Evolutionary conservation across 1,140 invertebrate genomes (phyloP).

Genomic region (Papilio machaon): DNA sequence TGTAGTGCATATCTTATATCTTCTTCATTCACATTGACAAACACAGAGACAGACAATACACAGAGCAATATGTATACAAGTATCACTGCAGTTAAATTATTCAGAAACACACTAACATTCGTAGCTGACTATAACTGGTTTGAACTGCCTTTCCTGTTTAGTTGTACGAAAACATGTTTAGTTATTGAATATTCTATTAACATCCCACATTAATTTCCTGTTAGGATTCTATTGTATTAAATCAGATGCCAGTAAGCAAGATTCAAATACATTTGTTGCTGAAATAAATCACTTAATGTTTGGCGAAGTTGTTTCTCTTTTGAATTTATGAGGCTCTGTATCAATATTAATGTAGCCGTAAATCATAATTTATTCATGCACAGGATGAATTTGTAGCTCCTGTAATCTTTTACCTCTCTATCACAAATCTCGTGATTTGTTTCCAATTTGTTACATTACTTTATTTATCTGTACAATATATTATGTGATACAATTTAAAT

Average conservation of each 20-base stretch:
- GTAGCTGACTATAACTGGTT: too few relatives aligned
- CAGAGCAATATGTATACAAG: too few relatives aligned
- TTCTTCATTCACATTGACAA: too few relatives aligned
- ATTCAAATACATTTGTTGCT: conserved; percentile 22
- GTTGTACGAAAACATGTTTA: too few relatives aligned
- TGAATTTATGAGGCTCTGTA: conserved; percentile 25
- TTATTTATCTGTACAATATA: background rate
- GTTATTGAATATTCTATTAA: background rate
- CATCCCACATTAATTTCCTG: conserved; percentile 14
- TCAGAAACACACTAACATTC: too few relatives aligned
- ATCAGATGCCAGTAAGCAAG: conserved; percentile 3
- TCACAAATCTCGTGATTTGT: background rate
- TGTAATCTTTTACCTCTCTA: conserved; percentile 24
- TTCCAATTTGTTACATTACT: background rate
- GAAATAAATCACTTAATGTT: conserved; percentile 17
- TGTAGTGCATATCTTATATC: too few relatives aligned
- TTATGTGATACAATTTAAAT: too few relatives aligned
- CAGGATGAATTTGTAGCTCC: conserved; percentile 27
- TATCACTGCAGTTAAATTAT: too few relatives aligned
- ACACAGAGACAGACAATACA: too few relatives aligned
- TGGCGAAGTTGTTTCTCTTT: conserved; percentile 28
- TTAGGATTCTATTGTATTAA: conserved; percentile 3
- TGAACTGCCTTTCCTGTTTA: too few relatives aligned
- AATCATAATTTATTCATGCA: conserved; percentile 35
- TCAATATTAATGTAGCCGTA: conserved; percentile 28